Evolutionary conservation across 2,888 invertebrate species (phyloP).

Genomic region (Lasioglossum zephyrum): DNA sequence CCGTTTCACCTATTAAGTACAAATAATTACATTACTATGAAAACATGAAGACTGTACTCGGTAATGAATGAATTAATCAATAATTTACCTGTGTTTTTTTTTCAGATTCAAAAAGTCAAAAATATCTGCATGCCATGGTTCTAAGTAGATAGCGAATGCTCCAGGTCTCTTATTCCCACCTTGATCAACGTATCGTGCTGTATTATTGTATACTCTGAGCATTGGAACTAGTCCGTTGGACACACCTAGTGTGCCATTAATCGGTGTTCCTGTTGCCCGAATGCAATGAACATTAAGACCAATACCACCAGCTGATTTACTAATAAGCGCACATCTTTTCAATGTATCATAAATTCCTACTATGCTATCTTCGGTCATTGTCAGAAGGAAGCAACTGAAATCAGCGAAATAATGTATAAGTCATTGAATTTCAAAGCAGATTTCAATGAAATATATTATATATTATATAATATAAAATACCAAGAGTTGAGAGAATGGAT

Average conservation of each 20-base stretch:
- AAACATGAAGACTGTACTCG: neutral
- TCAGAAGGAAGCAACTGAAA: conserved; percentile 95
- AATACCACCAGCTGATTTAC: conserved; percentile 98
- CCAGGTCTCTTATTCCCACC: conserved; percentile 99
- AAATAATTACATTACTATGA: neutral
- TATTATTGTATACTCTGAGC: conserved; percentile 97
- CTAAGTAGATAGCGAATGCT: conserved; percentile 98
- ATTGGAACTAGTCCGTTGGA: conserved; percentile 99
- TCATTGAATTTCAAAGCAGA: conserved; percentile 4
- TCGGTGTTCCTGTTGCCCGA: conserved; percentile 95
- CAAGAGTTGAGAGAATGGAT: too few species aligned
- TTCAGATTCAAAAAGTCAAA: conserved; percentile 97
- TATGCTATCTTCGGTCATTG: conserved; percentile 97
- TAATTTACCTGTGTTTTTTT: conserved; percentile 92
- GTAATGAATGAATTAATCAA: neutral
- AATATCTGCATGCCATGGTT: conserved; percentile 99
- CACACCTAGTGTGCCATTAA: conserved; percentile 96
- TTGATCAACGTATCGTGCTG: conserved; percentile 98
- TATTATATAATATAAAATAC: conserved; percentile 80
- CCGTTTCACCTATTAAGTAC: conserved; percentile 90
- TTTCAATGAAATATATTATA: conserved; percentile 6
- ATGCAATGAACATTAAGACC: conserved; percentile 98
- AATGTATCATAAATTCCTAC: conserved; percentile 97
- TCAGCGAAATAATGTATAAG: conserved; percentile 18
- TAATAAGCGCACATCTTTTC: conserved; percentile 96